Conservation (phyloP, 2,888 invertebrate genomes). For the Phlogophora meticulosa region DNA sequence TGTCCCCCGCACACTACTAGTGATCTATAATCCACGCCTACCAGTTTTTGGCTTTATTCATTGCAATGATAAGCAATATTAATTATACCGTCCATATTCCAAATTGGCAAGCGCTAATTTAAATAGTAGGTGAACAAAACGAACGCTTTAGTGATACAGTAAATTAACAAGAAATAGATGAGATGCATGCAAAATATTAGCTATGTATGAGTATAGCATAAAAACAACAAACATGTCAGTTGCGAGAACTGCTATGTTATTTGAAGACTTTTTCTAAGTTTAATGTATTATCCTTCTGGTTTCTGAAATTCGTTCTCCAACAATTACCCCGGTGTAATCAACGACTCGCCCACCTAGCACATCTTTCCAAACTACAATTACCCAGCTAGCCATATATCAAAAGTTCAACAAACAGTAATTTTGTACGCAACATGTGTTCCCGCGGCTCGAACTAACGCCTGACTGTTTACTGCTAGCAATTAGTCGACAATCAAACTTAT, state of each 20-base stretch:
- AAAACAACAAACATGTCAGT: too few relatives aligned
- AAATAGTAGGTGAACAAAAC: neutral
- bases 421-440: slow-evolving; percentile 64
- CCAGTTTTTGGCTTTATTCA: slow-evolving; percentile 55
- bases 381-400: slow-evolving; percentile 57
- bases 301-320: neutral
- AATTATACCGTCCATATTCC: slow-evolving; percentile 2
- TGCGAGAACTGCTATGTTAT: too few relatives aligned
- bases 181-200: too few relatives aligned
- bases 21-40: slow-evolving; percentile 62
- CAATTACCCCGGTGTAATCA: slow-evolving; percentile 13
- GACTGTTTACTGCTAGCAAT: slow-evolving; percentile 72
- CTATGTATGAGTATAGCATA: too few relatives aligned
- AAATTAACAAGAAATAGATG: too few relatives aligned
- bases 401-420: slow-evolving; percentile 64
- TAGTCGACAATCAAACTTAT: slow-evolving; percentile 72
- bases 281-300: neutral
- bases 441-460: slow-evolving; percentile 68
- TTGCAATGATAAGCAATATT: slow-evolving; percentile 48
- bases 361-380: slow-evolving; percentile 57
- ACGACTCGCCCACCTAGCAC: slow-evolving; percentile 7
- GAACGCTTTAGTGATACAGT: too few relatives aligned
- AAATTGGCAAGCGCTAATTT: slow-evolving; percentile 35
- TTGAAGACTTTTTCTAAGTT: too few relatives aligned
- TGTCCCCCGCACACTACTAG: slow-evolving; percentile 54